Evolutionary conservation across 2,113 vertebrate genomes (phyloP), one percentile per base, ranked within the genome.

Genomic region (Caranx melampygus): DNA sequence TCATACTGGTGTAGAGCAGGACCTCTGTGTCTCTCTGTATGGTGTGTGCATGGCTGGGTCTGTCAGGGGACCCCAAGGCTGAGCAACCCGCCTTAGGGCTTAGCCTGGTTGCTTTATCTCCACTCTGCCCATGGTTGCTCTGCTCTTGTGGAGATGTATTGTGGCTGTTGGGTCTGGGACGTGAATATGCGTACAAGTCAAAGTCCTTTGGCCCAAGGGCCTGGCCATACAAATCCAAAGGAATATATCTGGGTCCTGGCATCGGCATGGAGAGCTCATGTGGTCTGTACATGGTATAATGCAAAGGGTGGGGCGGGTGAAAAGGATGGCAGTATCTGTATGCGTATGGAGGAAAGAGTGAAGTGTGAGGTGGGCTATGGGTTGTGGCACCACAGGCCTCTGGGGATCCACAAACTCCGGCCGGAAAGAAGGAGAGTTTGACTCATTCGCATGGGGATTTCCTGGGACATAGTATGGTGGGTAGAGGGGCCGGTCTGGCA

Each of bases 21-120:
- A 88, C 94, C 0, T 90, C 70, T 0, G 95, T 83, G 52, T 95
- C 95, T 9, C 89, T 97, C 91, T 97, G 97, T 0, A 93, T 95
- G 88, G 95, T 93, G 80, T 96, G 96, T 49, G 95, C 95, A 42
- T 96, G 96, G 72, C 95, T 96, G 0, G 98, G 98, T 88, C 97
- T 95, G 66, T 97, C 96, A 0, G 98, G 98, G 21, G 98, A 99
- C 33, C 98, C 98, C 0, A 95, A 96, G 31, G 98, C 97, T 0
- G 97, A 96, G 0, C 96, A 97, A 14, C 96, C 98, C 0, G 95
- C 96, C 0, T 96, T 95, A 0, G 98, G 98, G 81, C 98, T 99
- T 91, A 96, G 95, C 71, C 97, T 95, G 37, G 94, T 95, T 15
- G 94, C 93, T 45, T 95, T 90, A 63, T 97, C 96, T 5, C 90